Evolutionary conservation across 2,888 invertebrate species (phyloP).

Genomic region (Euplagia quadripunctaria): DNA sequence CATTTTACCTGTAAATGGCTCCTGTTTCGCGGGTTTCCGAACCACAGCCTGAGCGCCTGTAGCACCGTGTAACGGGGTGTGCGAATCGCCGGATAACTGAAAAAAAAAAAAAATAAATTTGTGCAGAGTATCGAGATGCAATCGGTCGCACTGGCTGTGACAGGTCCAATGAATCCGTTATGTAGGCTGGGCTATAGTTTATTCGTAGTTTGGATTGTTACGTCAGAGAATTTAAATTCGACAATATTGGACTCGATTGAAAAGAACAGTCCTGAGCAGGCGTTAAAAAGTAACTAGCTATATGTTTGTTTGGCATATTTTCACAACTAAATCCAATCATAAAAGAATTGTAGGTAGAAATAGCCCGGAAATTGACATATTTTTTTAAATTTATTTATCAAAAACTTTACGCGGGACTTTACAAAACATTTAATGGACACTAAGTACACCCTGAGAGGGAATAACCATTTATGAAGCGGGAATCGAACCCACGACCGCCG

Average conservation of each 20-base stretch:
- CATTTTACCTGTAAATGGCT: conserved; percentile 84
- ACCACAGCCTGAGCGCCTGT: conserved; percentile 89
- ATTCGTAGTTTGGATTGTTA: background rate
- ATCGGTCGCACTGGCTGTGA: conserved; percentile 19
- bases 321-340: no score
- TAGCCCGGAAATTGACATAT: no score
- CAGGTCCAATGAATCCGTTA: conserved; percentile 17
- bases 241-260: background rate
- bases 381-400: no score
- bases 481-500: no score
- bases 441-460: no score
- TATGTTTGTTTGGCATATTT: no score
- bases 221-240: background rate
- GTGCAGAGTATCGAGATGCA: conserved; percentile 12
- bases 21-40: conserved; percentile 89
- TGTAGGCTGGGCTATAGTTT: background rate
- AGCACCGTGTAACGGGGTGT: conserved; percentile 87
- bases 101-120: conserved; percentile 43
- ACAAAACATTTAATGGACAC: no score
- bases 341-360: no score
- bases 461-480: no score
- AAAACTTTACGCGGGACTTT: no score
- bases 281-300: background rate
- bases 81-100: conserved; percentile 87
- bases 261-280: background rate